phyloP scores from a whole-genome alignment of 2,888 invertebrate species.

The Sycophila texana region DNA sequence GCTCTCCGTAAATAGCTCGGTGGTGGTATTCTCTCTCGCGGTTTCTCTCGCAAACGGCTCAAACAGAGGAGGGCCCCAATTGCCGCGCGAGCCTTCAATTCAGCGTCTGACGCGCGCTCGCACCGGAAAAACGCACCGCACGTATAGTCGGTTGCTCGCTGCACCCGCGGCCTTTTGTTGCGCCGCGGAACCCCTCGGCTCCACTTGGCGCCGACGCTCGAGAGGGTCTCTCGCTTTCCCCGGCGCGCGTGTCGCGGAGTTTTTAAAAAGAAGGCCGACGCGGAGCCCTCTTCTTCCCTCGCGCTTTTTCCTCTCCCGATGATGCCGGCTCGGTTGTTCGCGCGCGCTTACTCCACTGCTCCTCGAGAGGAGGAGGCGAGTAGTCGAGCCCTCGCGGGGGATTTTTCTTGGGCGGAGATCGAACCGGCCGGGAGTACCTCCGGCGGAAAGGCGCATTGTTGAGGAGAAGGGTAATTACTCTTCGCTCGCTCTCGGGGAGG shows the following conservation, averaged over 20 bases:
- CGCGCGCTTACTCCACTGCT: no score
- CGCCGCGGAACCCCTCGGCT: conserved; percentile 21
- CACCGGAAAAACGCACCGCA: background rate
- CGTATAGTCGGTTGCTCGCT: no score
- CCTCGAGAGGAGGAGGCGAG: background rate
- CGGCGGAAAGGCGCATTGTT: no score
- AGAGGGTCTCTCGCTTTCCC: background rate
- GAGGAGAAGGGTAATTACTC: background rate
- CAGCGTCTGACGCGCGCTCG: no score
- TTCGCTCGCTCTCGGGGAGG: background rate
- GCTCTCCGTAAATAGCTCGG: no score
- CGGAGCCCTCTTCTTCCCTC: background rate
- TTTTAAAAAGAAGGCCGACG: background rate
- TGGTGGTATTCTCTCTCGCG: no score
- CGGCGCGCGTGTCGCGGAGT: background rate
- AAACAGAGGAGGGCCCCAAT: no score
- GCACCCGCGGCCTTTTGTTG: background rate
- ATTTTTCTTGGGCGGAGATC: no score
- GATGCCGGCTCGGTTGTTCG: background rate
- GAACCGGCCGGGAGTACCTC: no score
- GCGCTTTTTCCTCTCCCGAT: background rate
- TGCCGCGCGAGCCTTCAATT: no score
- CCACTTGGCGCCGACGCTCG: background rate
- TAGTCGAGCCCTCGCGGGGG: no score
- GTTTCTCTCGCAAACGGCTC: no score